A percentile compares a stretch with the other conserved stretches of the same genome.
Evolutionary conservation across 2,888 invertebrate genomes (phyloP).

Genomic region (Drosophila hamatofila): DNA sequence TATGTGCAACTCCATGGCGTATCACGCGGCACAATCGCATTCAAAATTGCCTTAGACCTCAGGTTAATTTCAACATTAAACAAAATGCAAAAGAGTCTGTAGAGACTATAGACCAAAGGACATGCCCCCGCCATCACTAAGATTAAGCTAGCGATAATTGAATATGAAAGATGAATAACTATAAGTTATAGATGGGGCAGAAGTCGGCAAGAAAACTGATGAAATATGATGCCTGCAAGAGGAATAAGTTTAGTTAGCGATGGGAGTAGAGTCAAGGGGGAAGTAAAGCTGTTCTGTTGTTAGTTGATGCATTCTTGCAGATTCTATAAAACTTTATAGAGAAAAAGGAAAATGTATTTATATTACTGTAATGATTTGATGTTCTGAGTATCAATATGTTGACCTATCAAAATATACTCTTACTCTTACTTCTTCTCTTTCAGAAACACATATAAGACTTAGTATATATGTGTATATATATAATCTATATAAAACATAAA

Average conservation of each 20-base stretch:
- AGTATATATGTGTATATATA: too few relatives aligned
- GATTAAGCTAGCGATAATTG: conserved; percentile 42
- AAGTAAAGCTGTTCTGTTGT: neutral
- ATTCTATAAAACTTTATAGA: too few relatives aligned
- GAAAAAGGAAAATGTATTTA: too few relatives aligned
- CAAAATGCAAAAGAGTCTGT: conserved; percentile 47
- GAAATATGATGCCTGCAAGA: conserved; percentile 8
- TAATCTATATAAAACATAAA: too few relatives aligned
- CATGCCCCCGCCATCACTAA: conserved; percentile 55
- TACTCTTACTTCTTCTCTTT: too few relatives aligned
- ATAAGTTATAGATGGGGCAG: conserved; percentile 1
- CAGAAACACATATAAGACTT: too few relatives aligned
- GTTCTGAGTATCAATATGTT: too few relatives aligned
- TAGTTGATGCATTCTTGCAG: neutral
- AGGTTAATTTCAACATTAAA: conserved; percentile 76
- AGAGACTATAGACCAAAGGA: conserved; percentile 30
- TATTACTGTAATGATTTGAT: too few relatives aligned
- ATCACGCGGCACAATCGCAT: conserved; percentile 56
- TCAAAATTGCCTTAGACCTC: conserved; percentile 53
- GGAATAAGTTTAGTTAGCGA: neutral
- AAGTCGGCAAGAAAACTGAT: neutral
- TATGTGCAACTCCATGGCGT: conserved; percentile 52
- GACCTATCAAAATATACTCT: too few relatives aligned
- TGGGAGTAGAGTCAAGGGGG: neutral
- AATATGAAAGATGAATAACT: conserved; percentile 18